Evolutionary conservation across 2,888 invertebrate genomes (phyloP), one percentile per base, ranked within the genome.

Genomic region (Amblyjoppa proteus): DNA sequence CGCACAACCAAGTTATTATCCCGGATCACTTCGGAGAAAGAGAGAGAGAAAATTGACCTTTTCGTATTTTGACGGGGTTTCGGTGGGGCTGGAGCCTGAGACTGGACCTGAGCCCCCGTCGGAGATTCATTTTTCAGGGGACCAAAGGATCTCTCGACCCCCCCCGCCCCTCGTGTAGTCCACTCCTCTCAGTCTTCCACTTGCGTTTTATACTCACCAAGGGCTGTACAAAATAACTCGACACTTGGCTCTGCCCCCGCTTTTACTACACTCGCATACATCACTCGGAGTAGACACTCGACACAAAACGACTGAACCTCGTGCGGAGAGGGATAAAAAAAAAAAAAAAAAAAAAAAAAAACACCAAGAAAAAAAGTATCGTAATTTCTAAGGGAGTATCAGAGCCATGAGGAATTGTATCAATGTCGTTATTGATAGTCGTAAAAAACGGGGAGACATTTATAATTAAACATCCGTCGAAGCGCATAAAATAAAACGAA

Each of bases 41-140:
- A 20, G 41, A 20, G 41, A 82, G 84, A 78, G 82, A 88, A 89
- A 90, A 86, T 88, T 89, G 79, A 82, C 81, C 87, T 79, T 86
- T 80, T 76, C 20, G 53, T 83, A 28, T 89, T 91, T 90, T 90
- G 89, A 90, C 88, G 88, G 89, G 90, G 90, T 88, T 89, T 89
- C 88, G 86, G 88, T 88, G 88, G 87, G 79, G 79, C 85, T 88
- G 79, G 66, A 83, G 77, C 38, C 64, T 71, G 45, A 25, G 56
- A 56, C 70, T 56, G 89, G 85, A 88, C 88, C 90, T 90, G 90
- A 90, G 89, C 86, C 88, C 88, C 87, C 78, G 86, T 88, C 85
- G 88, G 88, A 89, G 91, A 91, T 91, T 92, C 92, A 91, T 92
- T 92, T 92, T 91, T 92, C 92, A 91, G 91, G 88, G 88, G 91